A percentile compares a stretch with the other conserved stretches of the same genome.
phyloP scores from a whole-genome alignment of 2,113 vertebrate genomes.

The Ovibos moschatus region DNA sequence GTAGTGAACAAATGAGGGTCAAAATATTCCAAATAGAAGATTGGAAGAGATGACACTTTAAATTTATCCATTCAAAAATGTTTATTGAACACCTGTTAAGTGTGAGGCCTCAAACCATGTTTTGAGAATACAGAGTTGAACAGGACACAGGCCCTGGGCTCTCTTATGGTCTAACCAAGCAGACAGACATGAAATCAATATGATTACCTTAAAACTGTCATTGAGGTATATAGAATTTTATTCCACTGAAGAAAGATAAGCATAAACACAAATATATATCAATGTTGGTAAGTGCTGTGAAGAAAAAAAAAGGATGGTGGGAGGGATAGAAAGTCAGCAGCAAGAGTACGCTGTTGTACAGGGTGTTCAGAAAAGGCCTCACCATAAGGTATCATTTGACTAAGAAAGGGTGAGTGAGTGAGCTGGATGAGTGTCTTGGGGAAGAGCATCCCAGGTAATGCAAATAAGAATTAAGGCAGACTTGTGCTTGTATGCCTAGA shows the following conservation, averaged over 20 bases:
- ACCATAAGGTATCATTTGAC: not conserved
- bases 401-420: not conserved
- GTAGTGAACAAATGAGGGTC: not conserved
- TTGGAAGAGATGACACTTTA: not conserved
- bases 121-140: not conserved
- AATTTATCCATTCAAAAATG: not conserved
- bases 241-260: not conserved
- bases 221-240: not conserved
- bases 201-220: not conserved
- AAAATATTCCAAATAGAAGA: not conserved
- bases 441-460: not conserved
- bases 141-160: not conserved
- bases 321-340: not conserved
- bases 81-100: not conserved
- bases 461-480: not conserved
- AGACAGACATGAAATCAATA: not conserved
- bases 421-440: not conserved
- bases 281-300: not conserved
- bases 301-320: not conserved
- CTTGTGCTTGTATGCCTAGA: not conserved
- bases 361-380: not conserved
- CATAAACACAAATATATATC: not conserved
- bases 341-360: not conserved
- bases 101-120: not conserved
- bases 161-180: not conserved